These are phyloP conservation scores for Lithobates sylvaticus DNA, from an alignment of 2,797 vertebrate genomes.

Conservation along the genomic window DNA sequence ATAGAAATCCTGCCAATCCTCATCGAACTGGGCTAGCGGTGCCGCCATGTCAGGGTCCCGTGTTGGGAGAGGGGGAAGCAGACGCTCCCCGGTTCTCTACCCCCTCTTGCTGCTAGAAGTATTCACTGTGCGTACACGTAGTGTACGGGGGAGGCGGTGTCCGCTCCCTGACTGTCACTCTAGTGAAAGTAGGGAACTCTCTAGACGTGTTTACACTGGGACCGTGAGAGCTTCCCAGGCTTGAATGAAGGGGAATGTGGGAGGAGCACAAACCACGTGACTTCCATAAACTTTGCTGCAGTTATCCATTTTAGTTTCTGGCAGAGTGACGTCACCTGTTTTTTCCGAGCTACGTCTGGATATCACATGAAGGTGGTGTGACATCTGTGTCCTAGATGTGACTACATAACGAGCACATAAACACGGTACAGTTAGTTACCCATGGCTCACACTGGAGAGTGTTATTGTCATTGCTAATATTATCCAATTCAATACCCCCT, in stretches of 20 bases:
- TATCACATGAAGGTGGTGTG: too few relatives aligned
- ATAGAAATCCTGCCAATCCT: constrained; percentile 97
- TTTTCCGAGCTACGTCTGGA: too few relatives aligned
- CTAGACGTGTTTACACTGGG: neutral
- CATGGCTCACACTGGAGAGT: too few relatives aligned
- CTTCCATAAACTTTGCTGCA: too few relatives aligned
- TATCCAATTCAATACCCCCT: too few relatives aligned
- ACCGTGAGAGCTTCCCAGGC: neutral
- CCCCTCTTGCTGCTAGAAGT: neutral
- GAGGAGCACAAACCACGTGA: constrained; percentile 1
- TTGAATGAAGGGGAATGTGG: constrained; percentile 30
- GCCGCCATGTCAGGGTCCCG: constrained; percentile 77
- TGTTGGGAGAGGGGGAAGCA: neutral
- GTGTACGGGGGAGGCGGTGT: neutral
- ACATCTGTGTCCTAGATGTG: too few relatives aligned
- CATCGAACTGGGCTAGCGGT: constrained; percentile 88
- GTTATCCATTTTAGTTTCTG: constrained; percentile 31
- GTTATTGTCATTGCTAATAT: too few relatives aligned
- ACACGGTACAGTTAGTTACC: too few relatives aligned
- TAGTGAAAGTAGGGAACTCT: neutral
- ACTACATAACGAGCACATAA: too few relatives aligned
- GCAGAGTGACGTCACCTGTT: neutral
- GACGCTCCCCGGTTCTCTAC: neutral
- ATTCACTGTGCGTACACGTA: neutral
- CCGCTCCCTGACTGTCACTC: neutral